These are phyloP conservation scores for Tridacna crocea DNA, from an alignment of 2,888 invertebrate species.

Conservation along the genomic window DNA sequence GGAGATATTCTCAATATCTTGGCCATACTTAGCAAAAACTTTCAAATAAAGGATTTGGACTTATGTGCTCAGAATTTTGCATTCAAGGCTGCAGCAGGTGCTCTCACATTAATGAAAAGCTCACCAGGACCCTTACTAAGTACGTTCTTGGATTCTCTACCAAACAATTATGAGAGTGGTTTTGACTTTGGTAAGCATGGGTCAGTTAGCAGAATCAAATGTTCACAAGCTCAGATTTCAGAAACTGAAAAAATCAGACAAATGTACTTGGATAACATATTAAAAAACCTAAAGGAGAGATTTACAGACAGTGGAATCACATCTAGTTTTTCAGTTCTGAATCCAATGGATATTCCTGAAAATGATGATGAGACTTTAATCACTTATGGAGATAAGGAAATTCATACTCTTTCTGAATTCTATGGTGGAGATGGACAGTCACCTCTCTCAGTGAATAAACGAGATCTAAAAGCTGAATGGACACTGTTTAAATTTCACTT, in stretches of 20 bases:
- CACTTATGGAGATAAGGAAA: neutral
- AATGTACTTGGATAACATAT: too few species aligned
- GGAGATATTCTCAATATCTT: too few species aligned
- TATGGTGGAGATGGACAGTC: conserved; percentile 1
- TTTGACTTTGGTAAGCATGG: too few species aligned
- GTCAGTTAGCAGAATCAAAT: too few species aligned
- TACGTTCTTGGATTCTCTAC: neutral
- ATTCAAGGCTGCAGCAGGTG: conserved; percentile 11
- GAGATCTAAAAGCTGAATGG: conserved; percentile 7
- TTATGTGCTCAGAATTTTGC: neutral
- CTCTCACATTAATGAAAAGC: conserved; percentile 23
- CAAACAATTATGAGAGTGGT: too few species aligned
- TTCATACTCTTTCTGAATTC: neutral
- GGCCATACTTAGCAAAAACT: conserved; percentile 11
- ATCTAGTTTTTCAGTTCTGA: neutral
- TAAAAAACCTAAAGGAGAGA: too few species aligned
- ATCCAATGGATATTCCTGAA: conserved; percentile 8
- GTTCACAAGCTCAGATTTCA: too few species aligned
- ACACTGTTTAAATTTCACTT: conserved; percentile 4
- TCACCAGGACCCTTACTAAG: conserved; percentile 22
- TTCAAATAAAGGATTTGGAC: conserved; percentile 24
- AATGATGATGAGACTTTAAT: neutral
- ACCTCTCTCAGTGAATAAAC: conserved; percentile 17
- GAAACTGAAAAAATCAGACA: too few species aligned
- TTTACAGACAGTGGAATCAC: too few species aligned